Evolutionary conservation across 1,140 invertebrate genomes (phyloP).

Genomic region (Aphis gossypii): DNA sequence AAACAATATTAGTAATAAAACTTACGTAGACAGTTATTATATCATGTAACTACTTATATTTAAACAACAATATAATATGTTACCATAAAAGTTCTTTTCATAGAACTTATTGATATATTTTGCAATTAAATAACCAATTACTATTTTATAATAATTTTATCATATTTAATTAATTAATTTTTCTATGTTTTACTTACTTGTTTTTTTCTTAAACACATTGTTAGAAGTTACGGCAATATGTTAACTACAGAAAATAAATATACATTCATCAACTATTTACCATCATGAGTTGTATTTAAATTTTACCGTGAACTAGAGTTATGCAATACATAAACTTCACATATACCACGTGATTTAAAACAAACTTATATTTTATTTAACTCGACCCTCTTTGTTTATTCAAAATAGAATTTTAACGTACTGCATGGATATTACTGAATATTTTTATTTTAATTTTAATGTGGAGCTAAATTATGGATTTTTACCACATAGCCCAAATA

Average conservation of each 20-base stretch:
- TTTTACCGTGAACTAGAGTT: not conserved
- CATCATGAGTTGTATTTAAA: not conserved
- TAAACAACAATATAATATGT: not conserved
- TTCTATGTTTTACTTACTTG: not conserved
- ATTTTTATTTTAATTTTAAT: not conserved
- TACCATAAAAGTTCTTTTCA: too few species aligned
- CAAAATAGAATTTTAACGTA: not conserved
- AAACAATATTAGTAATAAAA: not conserved
- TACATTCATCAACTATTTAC: not conserved
- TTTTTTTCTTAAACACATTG: not conserved
- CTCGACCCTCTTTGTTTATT: not conserved
- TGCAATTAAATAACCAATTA: not conserved
- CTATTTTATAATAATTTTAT: not conserved
- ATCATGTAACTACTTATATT: not conserved
- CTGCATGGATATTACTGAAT: not conserved
- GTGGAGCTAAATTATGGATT: not conserved
- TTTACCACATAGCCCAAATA: not conserved
- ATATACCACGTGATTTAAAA: not conserved
- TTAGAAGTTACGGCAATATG: not conserved
- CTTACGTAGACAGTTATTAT: not conserved
- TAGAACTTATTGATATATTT: not conserved
- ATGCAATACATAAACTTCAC: not conserved
- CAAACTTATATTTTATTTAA: not conserved
- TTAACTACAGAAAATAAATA: not conserved
- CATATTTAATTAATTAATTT: not conserved